phyloP scores from a whole-genome alignment of 2,888 invertebrate genomes.

The Hydraecia micacea region DNA sequence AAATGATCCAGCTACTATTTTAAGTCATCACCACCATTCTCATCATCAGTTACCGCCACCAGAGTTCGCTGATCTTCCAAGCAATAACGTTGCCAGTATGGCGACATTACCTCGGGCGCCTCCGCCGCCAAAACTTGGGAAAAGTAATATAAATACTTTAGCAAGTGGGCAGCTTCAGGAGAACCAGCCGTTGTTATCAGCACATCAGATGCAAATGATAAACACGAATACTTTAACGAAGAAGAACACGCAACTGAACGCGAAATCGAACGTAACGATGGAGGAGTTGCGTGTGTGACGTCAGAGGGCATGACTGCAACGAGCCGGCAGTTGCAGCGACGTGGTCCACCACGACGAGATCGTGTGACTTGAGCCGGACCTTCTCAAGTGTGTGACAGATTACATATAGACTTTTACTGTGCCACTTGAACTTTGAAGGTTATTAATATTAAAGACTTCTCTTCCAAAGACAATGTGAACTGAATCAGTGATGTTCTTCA shows the following conservation, averaged over 20 bases:
- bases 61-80: constrained; percentile 95
- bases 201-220: constrained; percentile 94
- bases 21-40: constrained; percentile 94
- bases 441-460: constrained; percentile 56
- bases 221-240: constrained; percentile 94
- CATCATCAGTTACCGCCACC: constrained; percentile 95
- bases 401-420: constrained; percentile 78
- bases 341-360: constrained; percentile 88
- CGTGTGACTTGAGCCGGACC: constrained; percentile 90
- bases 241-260: constrained; percentile 92
- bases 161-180: constrained; percentile 92
- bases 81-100: constrained; percentile 90
- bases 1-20: constrained; percentile 93
- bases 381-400: constrained; percentile 87
- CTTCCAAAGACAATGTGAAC: constrained; percentile 53
- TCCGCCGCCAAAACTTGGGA: constrained; percentile 93
- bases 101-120: constrained; percentile 93
- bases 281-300: constrained; percentile 97
- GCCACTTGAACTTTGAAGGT: constrained; percentile 70
- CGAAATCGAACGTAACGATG: constrained; percentile 92
- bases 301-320: constrained; percentile 90
- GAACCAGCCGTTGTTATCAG: constrained; percentile 92
- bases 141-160: constrained; percentile 90
- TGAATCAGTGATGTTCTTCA: constrained; percentile 53
- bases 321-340: constrained; percentile 89